These are phyloP conservation scores for Aricia agestis DNA, from an alignment of 1,140 invertebrate species.

Conservation along the genomic window DNA sequence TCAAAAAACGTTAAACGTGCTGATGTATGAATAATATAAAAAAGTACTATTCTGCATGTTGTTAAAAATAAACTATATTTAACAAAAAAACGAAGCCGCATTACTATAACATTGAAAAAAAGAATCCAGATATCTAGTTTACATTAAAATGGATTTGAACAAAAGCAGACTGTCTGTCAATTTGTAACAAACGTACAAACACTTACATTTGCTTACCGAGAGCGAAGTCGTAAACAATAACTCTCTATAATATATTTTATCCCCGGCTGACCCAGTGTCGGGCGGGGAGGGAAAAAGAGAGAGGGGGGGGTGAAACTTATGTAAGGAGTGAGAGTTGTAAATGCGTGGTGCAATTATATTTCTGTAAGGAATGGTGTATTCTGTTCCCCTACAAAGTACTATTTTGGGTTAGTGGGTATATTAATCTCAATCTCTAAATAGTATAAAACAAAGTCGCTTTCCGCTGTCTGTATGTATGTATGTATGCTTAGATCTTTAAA, in stretches of 20 bases:
- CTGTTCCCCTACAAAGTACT: no score
- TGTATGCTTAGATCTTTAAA: no score
- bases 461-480: no score
- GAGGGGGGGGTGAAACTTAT: conserved; percentile 55
- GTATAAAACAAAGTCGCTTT: no score
- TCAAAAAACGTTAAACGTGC: no score
- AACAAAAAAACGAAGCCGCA: no score
- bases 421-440: no score
- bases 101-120: no score
- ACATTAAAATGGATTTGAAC: not conserved
- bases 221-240: conserved; percentile 34
- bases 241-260: conserved; percentile 49
- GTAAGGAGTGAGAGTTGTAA: conserved; percentile 46
- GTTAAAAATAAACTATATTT: no score
- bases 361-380: not conserved
- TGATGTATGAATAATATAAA: no score
- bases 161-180: not conserved
- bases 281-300: conserved; percentile 43
- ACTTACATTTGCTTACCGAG: conserved; percentile 7
- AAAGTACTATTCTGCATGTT: no score
- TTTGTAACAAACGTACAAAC: not conserved
- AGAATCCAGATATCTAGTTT: not conserved
- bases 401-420: no score
- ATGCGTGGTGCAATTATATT: conserved; percentile 25
- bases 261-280: conserved; percentile 52